Conservation (phyloP, 2,797 vertebrate species). For the Chaenodraco wilsoni region DNA sequence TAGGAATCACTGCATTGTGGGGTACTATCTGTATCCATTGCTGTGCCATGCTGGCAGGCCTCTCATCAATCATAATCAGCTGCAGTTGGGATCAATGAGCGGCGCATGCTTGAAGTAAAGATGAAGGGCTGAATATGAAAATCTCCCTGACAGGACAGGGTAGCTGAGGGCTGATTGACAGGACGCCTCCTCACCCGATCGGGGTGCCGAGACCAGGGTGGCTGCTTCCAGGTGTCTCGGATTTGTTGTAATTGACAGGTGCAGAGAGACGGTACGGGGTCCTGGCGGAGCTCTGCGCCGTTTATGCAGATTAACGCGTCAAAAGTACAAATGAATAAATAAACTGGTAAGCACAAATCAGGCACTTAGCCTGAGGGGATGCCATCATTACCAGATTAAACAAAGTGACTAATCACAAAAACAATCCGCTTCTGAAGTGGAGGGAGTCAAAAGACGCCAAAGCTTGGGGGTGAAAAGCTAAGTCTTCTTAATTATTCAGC, state of each 20-base stretch:
- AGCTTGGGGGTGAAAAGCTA: constrained; percentile 79
- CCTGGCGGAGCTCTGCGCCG: constrained; percentile 72
- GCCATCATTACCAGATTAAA: constrained; percentile 84
- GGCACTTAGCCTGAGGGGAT: constrained; percentile 80
- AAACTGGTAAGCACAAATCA: constrained; percentile 79
- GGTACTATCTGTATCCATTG: background rate
- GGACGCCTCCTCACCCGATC: constrained; percentile 53
- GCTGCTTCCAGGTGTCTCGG: constrained; percentile 60
- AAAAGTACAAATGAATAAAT: constrained; percentile 85
- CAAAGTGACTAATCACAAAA: constrained; percentile 84
- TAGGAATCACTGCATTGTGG: background rate
- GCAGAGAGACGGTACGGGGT: constrained; percentile 61
- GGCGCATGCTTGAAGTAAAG: constrained; percentile 39
- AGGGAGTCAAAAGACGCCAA: constrained; percentile 79
- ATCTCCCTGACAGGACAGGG: constrained; percentile 44
- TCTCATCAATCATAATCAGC: constrained; percentile 67
- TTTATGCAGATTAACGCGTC: constrained; percentile 84
- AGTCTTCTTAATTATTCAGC: constrained; percentile 83
- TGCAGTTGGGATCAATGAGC: constrained; percentile 53
- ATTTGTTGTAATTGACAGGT: constrained; percentile 76
- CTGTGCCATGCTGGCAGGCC: background rate
- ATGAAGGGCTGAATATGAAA: constrained; percentile 62
- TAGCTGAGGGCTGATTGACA: constrained; percentile 65
- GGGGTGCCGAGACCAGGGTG: constrained; percentile 53
- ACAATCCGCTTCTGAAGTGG: constrained; percentile 78